phyloP scores from a whole-genome alignment of 2,797 vertebrate genomes.

The Myoxocephalus aenaeus region DNA sequence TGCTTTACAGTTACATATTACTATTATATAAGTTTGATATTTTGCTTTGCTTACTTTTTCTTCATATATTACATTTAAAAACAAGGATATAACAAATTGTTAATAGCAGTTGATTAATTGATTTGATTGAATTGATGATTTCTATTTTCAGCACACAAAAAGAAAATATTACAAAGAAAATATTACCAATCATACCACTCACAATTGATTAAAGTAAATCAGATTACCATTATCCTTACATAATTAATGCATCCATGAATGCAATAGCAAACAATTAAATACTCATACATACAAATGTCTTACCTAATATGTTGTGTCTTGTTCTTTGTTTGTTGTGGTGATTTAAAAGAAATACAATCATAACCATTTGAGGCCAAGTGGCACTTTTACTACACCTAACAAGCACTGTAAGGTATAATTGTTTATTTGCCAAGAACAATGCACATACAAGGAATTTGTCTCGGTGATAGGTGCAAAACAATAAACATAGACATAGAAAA shows the following conservation, averaged over 20 bases:
- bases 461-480: too few species aligned
- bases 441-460: too few species aligned
- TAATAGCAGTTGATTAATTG: neutral
- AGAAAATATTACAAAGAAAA: neutral
- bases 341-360: neutral
- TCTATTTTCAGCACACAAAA: neutral
- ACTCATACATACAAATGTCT: neutral
- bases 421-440: too few species aligned
- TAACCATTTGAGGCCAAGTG: neutral
- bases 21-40: too few species aligned
- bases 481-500: too few species aligned
- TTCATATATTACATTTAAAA: neutral
- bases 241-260: neutral
- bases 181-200: neutral
- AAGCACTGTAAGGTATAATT: neutral
- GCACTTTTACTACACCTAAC: neutral
- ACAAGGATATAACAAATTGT: neutral
- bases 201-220: neutral
- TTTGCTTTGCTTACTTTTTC: neutral
- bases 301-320: too few species aligned
- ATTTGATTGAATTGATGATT: neutral
- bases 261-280: neutral
- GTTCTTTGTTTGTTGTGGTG: neutral
- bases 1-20: neutral
- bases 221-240: neutral